Evolutionary conservation across 1,140 invertebrate species (phyloP).

Genomic region (Acarapis woodi): DNA sequence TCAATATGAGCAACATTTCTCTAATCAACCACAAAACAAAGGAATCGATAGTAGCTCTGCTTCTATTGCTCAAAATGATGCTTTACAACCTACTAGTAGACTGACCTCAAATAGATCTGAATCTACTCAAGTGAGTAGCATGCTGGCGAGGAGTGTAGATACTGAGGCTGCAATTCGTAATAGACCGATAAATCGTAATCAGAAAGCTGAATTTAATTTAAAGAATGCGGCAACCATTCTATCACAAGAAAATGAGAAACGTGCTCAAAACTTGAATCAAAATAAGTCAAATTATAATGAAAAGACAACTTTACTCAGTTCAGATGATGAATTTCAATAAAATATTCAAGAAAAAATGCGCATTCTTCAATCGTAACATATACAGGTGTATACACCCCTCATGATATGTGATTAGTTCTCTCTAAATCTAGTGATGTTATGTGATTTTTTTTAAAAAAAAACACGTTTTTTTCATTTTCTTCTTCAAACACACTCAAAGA

Average conservation of each 20-base stretch:
- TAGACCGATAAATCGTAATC: slow-evolving; percentile 1
- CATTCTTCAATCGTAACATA: too few relatives aligned
- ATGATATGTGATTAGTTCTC: too few relatives aligned
- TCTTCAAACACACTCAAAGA: too few relatives aligned
- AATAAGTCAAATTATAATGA: slow-evolving; percentile 42
- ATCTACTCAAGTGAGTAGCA: slow-evolving; percentile 6
- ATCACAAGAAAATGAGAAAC: too few relatives aligned
- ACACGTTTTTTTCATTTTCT: too few relatives aligned
- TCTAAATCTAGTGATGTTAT: too few relatives aligned
- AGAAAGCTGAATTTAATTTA: slow-evolving; percentile 1
- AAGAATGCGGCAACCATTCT: too few relatives aligned
- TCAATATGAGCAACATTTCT: slow-evolving; percentile 85
- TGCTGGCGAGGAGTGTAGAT: background rate
- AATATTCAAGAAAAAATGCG: too few relatives aligned
- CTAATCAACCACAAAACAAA: slow-evolving; percentile 18
- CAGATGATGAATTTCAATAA: slow-evolving; percentile 86
- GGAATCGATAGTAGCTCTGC: slow-evolving; percentile 3
- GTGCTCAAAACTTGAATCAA: too few relatives aligned
- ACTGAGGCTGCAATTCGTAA: slow-evolving; percentile 1
- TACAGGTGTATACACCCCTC: too few relatives aligned
- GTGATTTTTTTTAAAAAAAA: too few relatives aligned
- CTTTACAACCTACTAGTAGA: background rate
- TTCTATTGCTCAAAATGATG: background rate
- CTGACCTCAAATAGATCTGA: slow-evolving; percentile 2
- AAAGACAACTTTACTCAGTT: slow-evolving; percentile 78